phyloP scores from a whole-genome alignment of 2,888 invertebrate genomes.

The Anthrax anthrax region DNA sequence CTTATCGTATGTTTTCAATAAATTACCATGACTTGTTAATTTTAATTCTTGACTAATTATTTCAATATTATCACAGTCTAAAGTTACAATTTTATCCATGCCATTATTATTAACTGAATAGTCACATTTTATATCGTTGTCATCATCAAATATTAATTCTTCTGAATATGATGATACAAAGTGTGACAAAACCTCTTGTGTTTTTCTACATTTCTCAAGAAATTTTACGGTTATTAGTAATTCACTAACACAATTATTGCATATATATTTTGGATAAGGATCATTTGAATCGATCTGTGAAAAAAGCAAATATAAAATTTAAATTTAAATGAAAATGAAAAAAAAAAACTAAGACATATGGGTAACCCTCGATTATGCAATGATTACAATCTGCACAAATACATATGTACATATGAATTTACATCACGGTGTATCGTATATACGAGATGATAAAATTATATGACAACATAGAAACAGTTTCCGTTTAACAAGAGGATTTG shows the following conservation, averaged over 20 bases:
- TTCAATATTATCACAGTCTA: too few species aligned
- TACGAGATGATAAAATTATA: too few species aligned
- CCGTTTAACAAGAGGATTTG: too few species aligned
- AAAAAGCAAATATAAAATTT: background rate
- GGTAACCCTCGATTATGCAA: too few species aligned
- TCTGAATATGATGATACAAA: background rate
- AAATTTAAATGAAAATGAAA: background rate
- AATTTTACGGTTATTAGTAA: conserved; percentile 26
- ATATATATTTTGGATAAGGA: conserved; percentile 24
- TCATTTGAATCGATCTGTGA: conserved; percentile 20
- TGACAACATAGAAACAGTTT: too few species aligned
- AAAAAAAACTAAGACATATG: background rate
- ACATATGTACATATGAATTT: too few species aligned
- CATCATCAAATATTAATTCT: background rate
- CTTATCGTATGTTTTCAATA: too few species aligned
- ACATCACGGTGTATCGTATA: too few species aligned
- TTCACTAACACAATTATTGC: conserved; percentile 27
- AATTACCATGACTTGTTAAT: background rate
- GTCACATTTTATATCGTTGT: background rate
- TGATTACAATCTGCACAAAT: too few species aligned
- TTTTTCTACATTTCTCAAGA: conserved; percentile 23
- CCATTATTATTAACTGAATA: background rate
- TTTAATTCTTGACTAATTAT: background rate
- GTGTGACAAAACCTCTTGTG: conserved; percentile 17
- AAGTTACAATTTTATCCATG: background rate